Evolutionary conservation across 2,888 invertebrate genomes (phyloP), one percentile per base, ranked within the genome.

Genomic region (Drosophila mayaguana): DNA sequence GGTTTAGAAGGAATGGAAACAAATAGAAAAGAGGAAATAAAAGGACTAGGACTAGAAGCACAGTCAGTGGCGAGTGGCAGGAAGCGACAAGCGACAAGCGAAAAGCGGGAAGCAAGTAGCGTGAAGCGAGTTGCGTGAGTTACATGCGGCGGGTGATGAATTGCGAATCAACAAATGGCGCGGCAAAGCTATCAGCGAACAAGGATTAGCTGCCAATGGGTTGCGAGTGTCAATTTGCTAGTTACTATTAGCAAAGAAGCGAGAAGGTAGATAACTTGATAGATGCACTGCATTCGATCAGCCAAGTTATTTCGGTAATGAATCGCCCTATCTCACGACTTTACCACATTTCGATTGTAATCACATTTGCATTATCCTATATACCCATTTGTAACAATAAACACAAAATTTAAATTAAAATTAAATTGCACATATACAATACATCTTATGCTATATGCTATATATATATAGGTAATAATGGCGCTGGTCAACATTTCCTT

Each of bases 341-440:
- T 55, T 46, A 62, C 36, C 48, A 76, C 20, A 63, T 73, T 73
- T 77, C 64, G 56, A 69, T 76, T 76, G 77, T 73, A 57, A 46
- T 56, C 56, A 69, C 34, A 77, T 68, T 75, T 75, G 66, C 72
- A 72, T 69, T 68, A 64, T 64, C 54, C 63, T 60, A 62, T 62
- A 73, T 67, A 62, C 61, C 48, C 63, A 68, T 64, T 76, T 72
- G 72, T 72, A 68, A 76, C 63, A 77, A 68, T 63, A 72, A 76
- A 68, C 48, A 69, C 56, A 40, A 55, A 68, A 63, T 59, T 32
- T 43, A 45, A 32, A 53, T 28, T 67, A n/a, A 63, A 77, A 69
- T 51, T 69, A 61, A 76, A 63, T 62, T 48, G 62, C 75, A 75
- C 62, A 38, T 55, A 59, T 9, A 36, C 51, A 22, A 22, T 34